Conservation (phyloP, 2,797 vertebrate species). For the Vireo griseus region DNA sequence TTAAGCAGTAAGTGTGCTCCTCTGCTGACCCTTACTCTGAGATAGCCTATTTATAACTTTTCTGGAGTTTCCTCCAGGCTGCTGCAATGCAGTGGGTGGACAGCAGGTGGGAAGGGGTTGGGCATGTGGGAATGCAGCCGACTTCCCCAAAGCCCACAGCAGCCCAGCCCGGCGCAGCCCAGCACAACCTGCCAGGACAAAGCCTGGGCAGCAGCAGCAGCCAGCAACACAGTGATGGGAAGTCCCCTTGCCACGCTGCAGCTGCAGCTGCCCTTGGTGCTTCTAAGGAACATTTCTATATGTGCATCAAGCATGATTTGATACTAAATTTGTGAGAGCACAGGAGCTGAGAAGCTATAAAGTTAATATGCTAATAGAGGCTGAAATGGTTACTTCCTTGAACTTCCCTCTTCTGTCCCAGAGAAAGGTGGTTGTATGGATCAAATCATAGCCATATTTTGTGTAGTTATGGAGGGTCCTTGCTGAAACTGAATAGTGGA, state of each 20-base stretch:
- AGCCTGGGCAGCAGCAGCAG: accelerated
- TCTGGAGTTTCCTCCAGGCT: not conserved
- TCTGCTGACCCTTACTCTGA: not conserved
- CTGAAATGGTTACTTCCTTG: not conserved
- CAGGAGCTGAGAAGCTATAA: not conserved
- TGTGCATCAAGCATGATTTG: not conserved
- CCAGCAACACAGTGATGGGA: not conserved
- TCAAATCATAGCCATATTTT: not conserved
- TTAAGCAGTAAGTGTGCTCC: not conserved
- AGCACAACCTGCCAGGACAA: not conserved
- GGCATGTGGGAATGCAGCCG: not conserved
- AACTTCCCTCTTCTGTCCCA: not conserved
- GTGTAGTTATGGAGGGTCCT: not conserved
- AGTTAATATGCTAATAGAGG: not conserved
- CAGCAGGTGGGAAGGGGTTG: not conserved
- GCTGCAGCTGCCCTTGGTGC: not conserved
- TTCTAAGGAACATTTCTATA: not conserved
- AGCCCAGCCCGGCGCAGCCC: not conserved
- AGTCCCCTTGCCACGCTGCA: accelerated
- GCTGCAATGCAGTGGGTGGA: not conserved
- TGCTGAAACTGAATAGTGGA: not conserved
- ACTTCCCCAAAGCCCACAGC: not conserved
- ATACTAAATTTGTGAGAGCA: not conserved
- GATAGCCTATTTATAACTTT: constrained; percentile 14
- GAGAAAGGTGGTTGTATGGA: not conserved